These are phyloP conservation scores for Melanotaenia pygmaea DNA, from an alignment of 2,797 vertebrate species.

Conservation along the genomic window DNA sequence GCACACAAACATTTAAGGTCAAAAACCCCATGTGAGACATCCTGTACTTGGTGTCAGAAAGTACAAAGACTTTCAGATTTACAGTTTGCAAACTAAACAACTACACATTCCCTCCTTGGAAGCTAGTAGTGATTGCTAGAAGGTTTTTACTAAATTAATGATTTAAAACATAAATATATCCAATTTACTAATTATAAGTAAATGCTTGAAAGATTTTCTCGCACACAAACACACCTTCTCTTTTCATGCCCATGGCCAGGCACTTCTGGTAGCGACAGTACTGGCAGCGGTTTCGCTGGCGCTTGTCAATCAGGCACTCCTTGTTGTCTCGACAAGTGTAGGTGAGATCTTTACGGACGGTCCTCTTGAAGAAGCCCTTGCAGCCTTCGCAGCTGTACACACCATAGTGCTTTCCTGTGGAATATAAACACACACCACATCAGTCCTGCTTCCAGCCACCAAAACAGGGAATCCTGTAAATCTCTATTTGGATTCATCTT, in stretches of 20 bases:
- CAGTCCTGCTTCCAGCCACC: not conserved
- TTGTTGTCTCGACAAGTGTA: constrained; percentile 96
- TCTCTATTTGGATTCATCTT: not conserved
- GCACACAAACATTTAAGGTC: constrained; percentile 18
- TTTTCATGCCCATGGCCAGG: constrained; percentile 96
- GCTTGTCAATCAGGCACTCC: constrained; percentile 96
- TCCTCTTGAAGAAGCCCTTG: constrained; percentile 97
- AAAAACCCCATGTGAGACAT: constrained; percentile 5
- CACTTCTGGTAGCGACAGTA: constrained; percentile 96
- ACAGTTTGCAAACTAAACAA: not conserved
- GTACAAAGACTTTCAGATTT: not conserved
- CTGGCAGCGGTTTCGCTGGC: constrained; percentile 95
- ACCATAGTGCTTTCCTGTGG: constrained; percentile 92
- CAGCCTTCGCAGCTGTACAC: constrained; percentile 97
- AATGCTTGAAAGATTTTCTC: not conserved
- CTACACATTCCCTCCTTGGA: not conserved
- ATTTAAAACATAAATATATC: too few species aligned
- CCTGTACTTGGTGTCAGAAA: not conserved
- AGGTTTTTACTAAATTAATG: too few species aligned
- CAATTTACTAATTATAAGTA: not conserved
- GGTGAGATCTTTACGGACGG: constrained; percentile 92
- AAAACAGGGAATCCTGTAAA: not conserved
- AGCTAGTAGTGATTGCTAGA: too few species aligned
- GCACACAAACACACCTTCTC: constrained; percentile 88
- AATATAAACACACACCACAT: constrained; percentile 14